Evolutionary conservation across 2,888 invertebrate species (phyloP), one percentile per base, ranked within the genome.

Genomic region (Nephrocerus scutellatus): DNA sequence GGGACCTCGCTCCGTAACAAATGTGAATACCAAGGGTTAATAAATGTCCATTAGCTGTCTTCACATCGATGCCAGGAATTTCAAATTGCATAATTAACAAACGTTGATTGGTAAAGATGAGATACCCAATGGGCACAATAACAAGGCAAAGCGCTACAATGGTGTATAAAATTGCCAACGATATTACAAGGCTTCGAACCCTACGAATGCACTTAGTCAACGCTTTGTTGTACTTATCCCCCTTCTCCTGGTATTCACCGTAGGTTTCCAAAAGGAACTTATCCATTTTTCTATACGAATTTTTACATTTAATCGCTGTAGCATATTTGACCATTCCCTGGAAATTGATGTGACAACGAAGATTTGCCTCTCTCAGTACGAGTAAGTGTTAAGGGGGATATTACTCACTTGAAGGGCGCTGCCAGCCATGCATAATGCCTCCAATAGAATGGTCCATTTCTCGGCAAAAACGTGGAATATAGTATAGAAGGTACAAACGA

Each of bases 361-460:
- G n/a, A n/a, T n/a, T n/a, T n/a, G n/a, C n/a, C n/a, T n/a, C n/a
- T n/a, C n/a, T n/a, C n/a, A n/a, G n/a, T n/a, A n/a, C n/a, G n/a
- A n/a, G n/a, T n/a, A n/a, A n/a, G n/a, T n/a, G n/a, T n/a, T n/a
- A n/a, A n/a, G n/a, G n/a, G n/a, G n/a, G n/a, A n/a, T n/a, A n/a
- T n/a, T n/a, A n/a, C n/a, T n/a, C 21, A 31, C 31, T 9, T 31
- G 31, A 8, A 34, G 6, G 2, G 26, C 34, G 31, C 43, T 43
- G 6, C 43, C 43, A 8, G 33, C 39, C 43, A 43, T 43, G 21
- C 43, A 43, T 8, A 39, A 6, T 1, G 43, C 39, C 36, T 43
- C 30, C 2, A 36, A 10, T 7, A 43, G 29, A 2, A 28, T 26
- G 3, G 19, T 32, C 32, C 29, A 39, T 16, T 43, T 32, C 1